Percentiles rank a stretch among this genome's conserved stretches.
Evolutionary conservation across 2,888 invertebrate species (phyloP).

Genomic region (Trichacis sp.): DNA sequence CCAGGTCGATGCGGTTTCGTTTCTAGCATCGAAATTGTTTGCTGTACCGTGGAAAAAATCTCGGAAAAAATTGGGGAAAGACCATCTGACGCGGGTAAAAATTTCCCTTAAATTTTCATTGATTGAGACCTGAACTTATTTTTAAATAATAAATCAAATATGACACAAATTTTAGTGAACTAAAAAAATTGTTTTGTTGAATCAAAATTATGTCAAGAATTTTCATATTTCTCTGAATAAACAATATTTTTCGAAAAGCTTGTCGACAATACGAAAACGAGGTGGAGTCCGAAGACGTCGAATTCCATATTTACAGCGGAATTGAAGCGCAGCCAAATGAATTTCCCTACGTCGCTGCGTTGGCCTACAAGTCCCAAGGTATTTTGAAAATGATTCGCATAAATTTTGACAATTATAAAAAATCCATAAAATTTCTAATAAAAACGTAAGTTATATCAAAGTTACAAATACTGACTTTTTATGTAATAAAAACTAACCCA

Average conservation of each 20-base stretch:
- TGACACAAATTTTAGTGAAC: too few species aligned
- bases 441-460: conserved; percentile 57
- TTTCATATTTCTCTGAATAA: too few species aligned
- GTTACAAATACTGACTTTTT: conserved; percentile 55
- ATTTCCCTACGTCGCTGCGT: conserved; percentile 58
- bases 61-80: conserved; percentile 47
- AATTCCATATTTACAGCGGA: conserved; percentile 53
- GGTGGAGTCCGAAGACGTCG: conserved; percentile 30
- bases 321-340: conserved; percentile 45
- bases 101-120: too few species aligned
- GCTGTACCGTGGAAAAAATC: conserved; percentile 65
- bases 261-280: conserved; percentile 56
- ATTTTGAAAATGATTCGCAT: too few species aligned
- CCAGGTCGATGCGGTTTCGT: conserved; percentile 69
- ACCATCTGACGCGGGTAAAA: conserved; percentile 54
- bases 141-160: too few species aligned
- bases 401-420: too few species aligned
- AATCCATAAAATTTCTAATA: too few species aligned
- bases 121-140: not conserved
- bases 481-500: too few species aligned
- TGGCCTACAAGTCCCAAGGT: conserved; percentile 59
- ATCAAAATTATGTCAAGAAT: too few species aligned
- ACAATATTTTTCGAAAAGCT: too few species aligned
- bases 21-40: conserved; percentile 69
- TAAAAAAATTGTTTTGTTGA: too few species aligned